A percentile compares a stretch with the other conserved stretches of the same genome.
Evolutionary conservation across 2,888 invertebrate species (phyloP).

Genomic region (Apamea anceps): DNA sequence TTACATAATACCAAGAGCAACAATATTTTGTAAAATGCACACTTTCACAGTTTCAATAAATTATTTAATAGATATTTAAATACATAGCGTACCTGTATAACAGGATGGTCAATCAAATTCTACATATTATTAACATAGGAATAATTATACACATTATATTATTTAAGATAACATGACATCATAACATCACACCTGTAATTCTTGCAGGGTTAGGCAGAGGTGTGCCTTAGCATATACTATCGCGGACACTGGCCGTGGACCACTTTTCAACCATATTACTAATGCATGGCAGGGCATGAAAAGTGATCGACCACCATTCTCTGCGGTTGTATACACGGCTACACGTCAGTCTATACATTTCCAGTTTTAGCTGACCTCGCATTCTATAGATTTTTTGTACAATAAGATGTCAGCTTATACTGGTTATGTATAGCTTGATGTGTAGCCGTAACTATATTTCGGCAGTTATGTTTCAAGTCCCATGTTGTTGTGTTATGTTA

Average conservation of each 20-base stretch:
- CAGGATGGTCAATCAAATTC: conserved; percentile 7
- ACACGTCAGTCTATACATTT: too few relatives aligned
- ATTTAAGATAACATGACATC: neutral
- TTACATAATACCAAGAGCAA: conserved; percentile 25
- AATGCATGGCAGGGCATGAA: too few relatives aligned
- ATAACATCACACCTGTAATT: neutral
- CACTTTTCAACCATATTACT: too few relatives aligned
- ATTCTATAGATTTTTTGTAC: too few relatives aligned
- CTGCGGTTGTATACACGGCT: too few relatives aligned
- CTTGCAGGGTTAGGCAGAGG: neutral
- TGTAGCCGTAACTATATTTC: neutral
- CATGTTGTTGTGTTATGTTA: neutral
- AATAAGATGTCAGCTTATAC: too few relatives aligned
- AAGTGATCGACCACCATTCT: too few relatives aligned
- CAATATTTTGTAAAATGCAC: conserved; percentile 34
- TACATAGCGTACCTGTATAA: conserved; percentile 29
- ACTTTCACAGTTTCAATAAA: conserved; percentile 29
- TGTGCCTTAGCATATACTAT: neutral
- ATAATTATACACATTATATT: neutral
- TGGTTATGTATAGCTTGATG: too few relatives aligned
- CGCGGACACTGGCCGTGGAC: too few relatives aligned
- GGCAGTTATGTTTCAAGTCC: neutral
- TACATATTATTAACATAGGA: neutral
- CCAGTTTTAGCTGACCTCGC: too few relatives aligned
- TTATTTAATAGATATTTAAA: neutral